Conservation (phyloP, 2,113 vertebrate genomes). For the Silurus asotus region DNA sequence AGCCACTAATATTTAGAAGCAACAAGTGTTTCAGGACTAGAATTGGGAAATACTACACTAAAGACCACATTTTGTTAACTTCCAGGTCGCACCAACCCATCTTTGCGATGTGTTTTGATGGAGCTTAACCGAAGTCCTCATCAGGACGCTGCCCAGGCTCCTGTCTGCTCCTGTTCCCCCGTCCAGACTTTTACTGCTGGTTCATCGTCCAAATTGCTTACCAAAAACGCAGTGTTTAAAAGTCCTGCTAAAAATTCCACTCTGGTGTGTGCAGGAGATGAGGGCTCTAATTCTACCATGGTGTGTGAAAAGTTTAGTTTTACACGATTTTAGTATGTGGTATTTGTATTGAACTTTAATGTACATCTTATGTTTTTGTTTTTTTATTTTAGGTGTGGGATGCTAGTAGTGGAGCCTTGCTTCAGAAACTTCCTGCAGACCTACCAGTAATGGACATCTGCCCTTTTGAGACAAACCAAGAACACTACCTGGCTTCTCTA, state of each 20-base stretch:
- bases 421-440: constrained; percentile 86
- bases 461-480: constrained; percentile 81
- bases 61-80: constrained; percentile 8
- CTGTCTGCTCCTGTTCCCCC: constrained; percentile 78
- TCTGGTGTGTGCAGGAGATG: constrained; percentile 90
- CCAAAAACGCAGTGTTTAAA: constrained; percentile 90
- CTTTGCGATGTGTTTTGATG: constrained; percentile 86
- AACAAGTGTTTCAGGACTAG: background rate
- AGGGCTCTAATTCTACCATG: constrained; percentile 88
- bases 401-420: constrained; percentile 79
- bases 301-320: constrained; percentile 65
- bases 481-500: constrained; percentile 82
- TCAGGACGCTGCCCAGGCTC: constrained; percentile 67
- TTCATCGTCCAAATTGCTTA: constrained; percentile 87
- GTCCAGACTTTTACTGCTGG: constrained; percentile 89
- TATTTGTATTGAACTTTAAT: background rate
- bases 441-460: constrained; percentile 90
- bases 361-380: background rate
- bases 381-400: constrained; percentile 83
- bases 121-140: constrained; percentile 77
- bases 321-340: background rate
- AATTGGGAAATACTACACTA: background rate
- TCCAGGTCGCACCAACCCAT: constrained; percentile 82
- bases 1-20: no score
- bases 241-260: constrained; percentile 77